Base-by-base conservation (phyloP, 2,888 invertebrate species). In the Spodoptera littoralis region DNA sequence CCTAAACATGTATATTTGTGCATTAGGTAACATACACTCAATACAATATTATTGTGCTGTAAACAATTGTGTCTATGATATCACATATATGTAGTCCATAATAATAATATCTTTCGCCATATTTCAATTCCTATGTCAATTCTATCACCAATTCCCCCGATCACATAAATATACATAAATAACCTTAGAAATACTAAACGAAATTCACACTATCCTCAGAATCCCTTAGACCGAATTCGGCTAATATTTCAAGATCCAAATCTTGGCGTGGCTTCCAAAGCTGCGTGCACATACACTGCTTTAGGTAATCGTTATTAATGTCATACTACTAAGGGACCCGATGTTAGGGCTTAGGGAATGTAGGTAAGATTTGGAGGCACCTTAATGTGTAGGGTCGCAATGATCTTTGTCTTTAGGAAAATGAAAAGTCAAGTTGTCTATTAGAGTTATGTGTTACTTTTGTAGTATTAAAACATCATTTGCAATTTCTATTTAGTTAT, bases 241-340 rank as follows among this genome's bases (percentile, higher is more conserved):
- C 73, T 60, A 73, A 79, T 79, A 77, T 72, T 73, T 79, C 79
- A 79, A 75, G 77, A 79, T 79, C 79, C 55, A 70, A 79, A 79
- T 79, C 79, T 76, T 64, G 48, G 50, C 64, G 55, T 49, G 53
- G 63, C 72, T 53, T 56, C 65, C 57, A 66, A 69, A 76, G 60
- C 73, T 67, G 52, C 66, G 65, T 64, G 70, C 77, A 73, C 79
- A 73, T 72, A 70, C 70, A 66, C 72, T 70, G 67, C 70, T 73
- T 72, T 69, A 65, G 60, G 76, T 77, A 77, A 79, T 70, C 74
- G 67, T 74, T 78, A 78, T 76, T 64, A 69, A 77, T 75, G 77
- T 76, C 70, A 79, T 73, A 70, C 67, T 69, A 48, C 65, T 61
- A 58, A 69, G 64, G 78, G 69, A 66, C 64, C 61, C 64, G 60